Evolutionary conservation across 1,140 invertebrate species (phyloP), one percentile per base, ranked within the genome.

Genomic region (Mactra quadrangularis): DNA sequence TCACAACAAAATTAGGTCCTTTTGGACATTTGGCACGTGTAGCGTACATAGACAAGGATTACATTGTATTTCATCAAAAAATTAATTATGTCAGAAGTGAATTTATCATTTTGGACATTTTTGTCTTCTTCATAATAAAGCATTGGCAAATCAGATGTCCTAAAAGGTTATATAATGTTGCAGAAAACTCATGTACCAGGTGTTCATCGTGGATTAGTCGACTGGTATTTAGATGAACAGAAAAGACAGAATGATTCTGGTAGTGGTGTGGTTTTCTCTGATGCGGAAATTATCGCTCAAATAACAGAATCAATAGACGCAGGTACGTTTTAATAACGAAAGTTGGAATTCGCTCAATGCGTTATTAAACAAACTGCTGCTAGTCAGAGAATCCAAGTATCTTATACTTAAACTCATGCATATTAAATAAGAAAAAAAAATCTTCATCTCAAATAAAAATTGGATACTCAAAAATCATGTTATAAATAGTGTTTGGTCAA

Each of bases 261-360:
- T 57, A 27, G 22, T 27, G 53, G 25, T 3, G n/a, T 57, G 6
- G 25, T 57, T 15, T n/a, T 57, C 22, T 29, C 53, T 27, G 53
- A 57, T 57, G 53, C 25, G 9, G 31, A 6, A 27, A 57, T 57
- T 27, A 27, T 57, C 31, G 53, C 53, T 57, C 53, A 57, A 15
- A 22, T 57, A 57, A 29, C 31, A 57, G 53, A 57, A 57, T 29
- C 53, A 22, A 57, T 57, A 57, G 53, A 57, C 17, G 53, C 53
- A 57, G 53, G 53, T 57, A 57, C n/a, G n/a, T n/a, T n/a, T n/a
- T n/a, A n/a, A n/a, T n/a, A n/a, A n/a, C n/a, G n/a, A n/a, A n/a
- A n/a, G n/a, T n/a, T n/a, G n/a, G n/a, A n/a, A n/a, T n/a, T n/a
- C n/a, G n/a, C n/a, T n/a, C n/a, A n/a, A n/a, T n/a, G n/a, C n/a